phyloP scores from a whole-genome alignment of 2,888 invertebrate species.

The Carterocephalus palaemon region DNA sequence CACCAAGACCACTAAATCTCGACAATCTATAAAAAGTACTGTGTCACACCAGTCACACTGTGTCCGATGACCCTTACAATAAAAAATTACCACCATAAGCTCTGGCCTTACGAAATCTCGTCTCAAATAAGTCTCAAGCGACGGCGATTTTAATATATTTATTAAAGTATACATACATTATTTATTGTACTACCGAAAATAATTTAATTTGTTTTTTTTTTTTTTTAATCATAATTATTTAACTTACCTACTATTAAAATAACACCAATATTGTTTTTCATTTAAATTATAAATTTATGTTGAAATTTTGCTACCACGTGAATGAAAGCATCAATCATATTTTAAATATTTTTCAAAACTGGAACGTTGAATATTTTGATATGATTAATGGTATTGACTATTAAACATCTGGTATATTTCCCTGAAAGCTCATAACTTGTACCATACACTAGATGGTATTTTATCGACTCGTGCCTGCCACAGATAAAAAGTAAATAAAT shows the following conservation, averaged over 20 bases:
- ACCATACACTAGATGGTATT: conserved; percentile 47
- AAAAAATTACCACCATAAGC: conserved; percentile 66
- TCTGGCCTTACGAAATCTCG: conserved; percentile 56
- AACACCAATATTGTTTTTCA: no score
- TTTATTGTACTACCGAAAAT: neutral
- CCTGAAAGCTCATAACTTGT: conserved; percentile 26
- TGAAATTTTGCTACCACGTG: no score
- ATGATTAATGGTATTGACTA: no score
- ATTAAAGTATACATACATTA: neutral
- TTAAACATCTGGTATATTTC: neutral
- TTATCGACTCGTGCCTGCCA: conserved; percentile 68
- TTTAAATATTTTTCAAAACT: no score
- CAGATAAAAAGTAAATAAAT: conserved; percentile 68
- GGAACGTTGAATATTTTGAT: no score
- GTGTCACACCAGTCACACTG: conserved; percentile 56
- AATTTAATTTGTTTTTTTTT: neutral
- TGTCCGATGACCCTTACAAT: conserved; percentile 66
- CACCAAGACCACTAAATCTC: conserved; percentile 53
- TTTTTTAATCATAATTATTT: no score
- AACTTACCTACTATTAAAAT: no score
- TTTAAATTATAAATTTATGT: no score
- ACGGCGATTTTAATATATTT: conserved; percentile 27
- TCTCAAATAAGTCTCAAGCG: conserved; percentile 32
- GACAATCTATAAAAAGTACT: conserved; percentile 51
- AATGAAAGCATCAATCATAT: no score